Conservation (phyloP, 1,140 invertebrate genomes). For the Drosophila pseudoananassae region DNA sequence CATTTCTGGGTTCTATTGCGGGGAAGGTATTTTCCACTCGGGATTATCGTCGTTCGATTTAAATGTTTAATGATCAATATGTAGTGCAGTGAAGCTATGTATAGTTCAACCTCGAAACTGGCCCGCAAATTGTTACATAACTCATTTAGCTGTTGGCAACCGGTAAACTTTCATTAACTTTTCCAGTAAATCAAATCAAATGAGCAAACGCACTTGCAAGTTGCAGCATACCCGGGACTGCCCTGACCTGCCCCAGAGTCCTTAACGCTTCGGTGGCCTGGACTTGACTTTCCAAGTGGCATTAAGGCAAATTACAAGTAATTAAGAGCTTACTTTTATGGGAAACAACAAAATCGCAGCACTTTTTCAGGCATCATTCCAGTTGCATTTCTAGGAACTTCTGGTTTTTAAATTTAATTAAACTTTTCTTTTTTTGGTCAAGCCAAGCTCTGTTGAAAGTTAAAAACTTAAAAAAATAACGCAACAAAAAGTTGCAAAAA, state of each 20-base stretch:
- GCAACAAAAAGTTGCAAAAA: background rate
- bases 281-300: constrained; percentile 68
- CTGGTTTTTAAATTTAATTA: background rate
- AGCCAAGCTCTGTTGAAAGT: background rate
- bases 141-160: constrained; percentile 62
- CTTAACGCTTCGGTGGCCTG: constrained; percentile 16
- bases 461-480: background rate
- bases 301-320: constrained; percentile 82
- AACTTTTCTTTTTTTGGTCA: background rate
- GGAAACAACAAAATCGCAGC: constrained; percentile 32
- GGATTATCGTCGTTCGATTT: constrained; percentile 52
- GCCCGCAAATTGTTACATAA: constrained; percentile 70
- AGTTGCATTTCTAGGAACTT: background rate
- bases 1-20: background rate
- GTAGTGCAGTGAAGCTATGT: background rate
- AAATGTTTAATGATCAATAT: constrained; percentile 67
- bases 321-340: constrained; percentile 72
- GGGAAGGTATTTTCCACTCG: constrained; percentile 20
- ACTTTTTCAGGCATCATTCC: background rate
- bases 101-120: constrained; percentile 1
- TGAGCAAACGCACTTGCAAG: constrained; percentile 45
- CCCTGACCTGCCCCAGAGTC: background rate
- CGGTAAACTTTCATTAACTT: constrained; percentile 75
- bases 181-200: constrained; percentile 77
- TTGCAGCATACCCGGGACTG: background rate